phyloP scores from a whole-genome alignment of 1,140 invertebrate species.

The Paralvinella palmiformis region DNA sequence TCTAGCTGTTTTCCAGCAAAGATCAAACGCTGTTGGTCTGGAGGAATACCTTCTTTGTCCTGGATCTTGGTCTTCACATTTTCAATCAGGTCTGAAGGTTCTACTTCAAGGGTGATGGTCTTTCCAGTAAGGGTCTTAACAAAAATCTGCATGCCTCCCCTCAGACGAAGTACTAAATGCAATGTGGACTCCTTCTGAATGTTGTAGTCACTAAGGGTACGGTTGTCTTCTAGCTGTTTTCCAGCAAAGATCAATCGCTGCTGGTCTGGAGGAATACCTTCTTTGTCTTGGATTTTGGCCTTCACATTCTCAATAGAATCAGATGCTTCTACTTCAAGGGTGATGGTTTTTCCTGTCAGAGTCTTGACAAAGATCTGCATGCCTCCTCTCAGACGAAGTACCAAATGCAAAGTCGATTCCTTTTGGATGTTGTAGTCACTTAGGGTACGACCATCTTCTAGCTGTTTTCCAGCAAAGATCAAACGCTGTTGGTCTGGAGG shows the following conservation, averaged over 20 bases:
- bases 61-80: constrained; percentile 52
- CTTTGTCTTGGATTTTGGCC: constrained; percentile 53
- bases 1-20: constrained; percentile 65
- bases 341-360: constrained; percentile 55
- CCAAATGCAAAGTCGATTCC: constrained; percentile 58
- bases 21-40: constrained; percentile 65
- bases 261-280: constrained; percentile 48
- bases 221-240: constrained; percentile 61
- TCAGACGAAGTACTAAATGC: constrained; percentile 38
- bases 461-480: constrained; percentile 64
- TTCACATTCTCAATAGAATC: constrained; percentile 50
- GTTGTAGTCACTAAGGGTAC: constrained; percentile 45
- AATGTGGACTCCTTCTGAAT: constrained; percentile 36
- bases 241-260: constrained; percentile 74
- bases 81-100: constrained; percentile 51
- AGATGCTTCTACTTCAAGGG: constrained; percentile 53
- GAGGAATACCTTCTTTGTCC: constrained; percentile 57
- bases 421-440: constrained; percentile 76
- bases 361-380: constrained; percentile 52
- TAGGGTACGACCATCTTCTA: constrained; percentile 64
- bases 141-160: constrained; percentile 51
- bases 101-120: constrained; percentile 56
- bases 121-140: constrained; percentile 54
- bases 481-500: constrained; percentile 51
- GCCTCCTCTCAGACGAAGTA: too few species aligned